Conservation (phyloP, 2,888 invertebrate species). For the Lypha dubia region DNA sequence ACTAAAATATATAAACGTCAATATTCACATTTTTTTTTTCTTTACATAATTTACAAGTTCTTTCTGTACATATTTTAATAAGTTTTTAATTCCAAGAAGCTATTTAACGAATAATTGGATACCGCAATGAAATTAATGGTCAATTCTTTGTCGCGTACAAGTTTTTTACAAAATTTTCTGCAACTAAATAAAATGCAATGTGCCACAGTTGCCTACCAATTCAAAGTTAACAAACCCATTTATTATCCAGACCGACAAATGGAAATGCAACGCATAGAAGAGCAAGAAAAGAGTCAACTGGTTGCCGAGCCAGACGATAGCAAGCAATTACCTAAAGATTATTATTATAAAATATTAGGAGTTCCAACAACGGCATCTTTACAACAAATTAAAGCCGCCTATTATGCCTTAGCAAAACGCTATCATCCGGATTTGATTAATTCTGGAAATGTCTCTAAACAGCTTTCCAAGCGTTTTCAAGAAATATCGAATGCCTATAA, state of each 20-base stretch:
- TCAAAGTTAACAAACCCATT: conserved; percentile 74
- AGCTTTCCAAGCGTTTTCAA: conserved; percentile 85
- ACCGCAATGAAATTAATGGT: conserved; percentile 73
- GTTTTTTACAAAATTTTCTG: conserved; percentile 73
- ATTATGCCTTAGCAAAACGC: conserved; percentile 81
- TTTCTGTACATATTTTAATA: conserved; percentile 53
- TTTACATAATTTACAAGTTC: conserved; percentile 18
- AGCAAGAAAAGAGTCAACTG: conserved; percentile 70
- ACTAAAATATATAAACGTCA: not conserved
- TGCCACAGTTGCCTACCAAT: conserved; percentile 75
- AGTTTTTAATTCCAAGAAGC: conserved; percentile 72
- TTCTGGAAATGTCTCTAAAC: conserved; percentile 69
- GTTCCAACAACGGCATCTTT: conserved; percentile 76
- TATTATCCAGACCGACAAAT: conserved; percentile 79
- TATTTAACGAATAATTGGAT: conserved; percentile 7
- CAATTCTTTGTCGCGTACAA: conserved; percentile 72
- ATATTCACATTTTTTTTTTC: not conserved
- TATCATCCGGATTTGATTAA: conserved; percentile 80
- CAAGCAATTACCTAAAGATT: conserved; percentile 77
- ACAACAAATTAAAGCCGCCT: conserved; percentile 80
- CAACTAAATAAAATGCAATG: conserved; percentile 60
- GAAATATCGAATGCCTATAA: conserved; percentile 99
- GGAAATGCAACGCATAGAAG: conserved; percentile 75
- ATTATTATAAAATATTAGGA: conserved; percentile 81
- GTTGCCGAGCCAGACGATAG: conserved; percentile 68